phyloP scores from a whole-genome alignment of 2,113 vertebrate genomes.

The Lethenteron reissneri region DNA sequence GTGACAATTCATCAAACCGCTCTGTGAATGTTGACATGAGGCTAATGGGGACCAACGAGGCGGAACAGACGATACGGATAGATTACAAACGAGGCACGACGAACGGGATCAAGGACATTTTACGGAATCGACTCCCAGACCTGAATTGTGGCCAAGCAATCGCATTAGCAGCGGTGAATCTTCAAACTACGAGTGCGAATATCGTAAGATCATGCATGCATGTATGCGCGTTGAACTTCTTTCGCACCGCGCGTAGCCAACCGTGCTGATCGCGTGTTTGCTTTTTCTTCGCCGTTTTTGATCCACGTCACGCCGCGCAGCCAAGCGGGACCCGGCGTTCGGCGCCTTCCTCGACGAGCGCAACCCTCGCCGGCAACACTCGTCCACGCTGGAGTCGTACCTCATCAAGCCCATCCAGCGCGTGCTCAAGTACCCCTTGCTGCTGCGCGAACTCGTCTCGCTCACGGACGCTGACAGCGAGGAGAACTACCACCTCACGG shows the following conservation, averaged over 20 bases:
- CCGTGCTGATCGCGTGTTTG: background rate
- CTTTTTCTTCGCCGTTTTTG: no score
- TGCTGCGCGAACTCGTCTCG: constrained; percentile 75
- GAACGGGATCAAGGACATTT: no score
- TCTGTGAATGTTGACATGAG: no score
- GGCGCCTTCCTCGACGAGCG: constrained; percentile 67
- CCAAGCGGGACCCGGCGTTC: constrained; percentile 72
- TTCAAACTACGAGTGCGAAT: no score
- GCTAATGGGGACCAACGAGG: no score
- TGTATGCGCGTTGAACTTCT: background rate
- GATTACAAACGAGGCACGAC: no score
- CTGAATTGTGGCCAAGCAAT: no score
- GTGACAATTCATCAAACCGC: no score
- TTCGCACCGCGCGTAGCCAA: background rate
- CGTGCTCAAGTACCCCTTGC: constrained; percentile 81
- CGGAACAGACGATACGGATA: no score
- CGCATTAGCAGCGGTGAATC: no score
- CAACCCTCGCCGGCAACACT: constrained; percentile 87
- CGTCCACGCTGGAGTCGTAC: constrained; percentile 80
- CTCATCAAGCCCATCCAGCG: constrained; percentile 95
- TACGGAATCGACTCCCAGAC: no score
- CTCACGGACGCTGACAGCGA: constrained; percentile 74
- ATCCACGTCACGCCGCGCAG: constrained; percentile 16
- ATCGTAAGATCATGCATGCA: background rate
- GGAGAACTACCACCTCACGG: constrained; percentile 82